Percentiles rank a stretch among this genome's conserved stretches.
These are phyloP conservation scores for Heteromurus nitidus DNA, from an alignment of 2,888 invertebrate genomes.

Conservation along the genomic window DNA sequence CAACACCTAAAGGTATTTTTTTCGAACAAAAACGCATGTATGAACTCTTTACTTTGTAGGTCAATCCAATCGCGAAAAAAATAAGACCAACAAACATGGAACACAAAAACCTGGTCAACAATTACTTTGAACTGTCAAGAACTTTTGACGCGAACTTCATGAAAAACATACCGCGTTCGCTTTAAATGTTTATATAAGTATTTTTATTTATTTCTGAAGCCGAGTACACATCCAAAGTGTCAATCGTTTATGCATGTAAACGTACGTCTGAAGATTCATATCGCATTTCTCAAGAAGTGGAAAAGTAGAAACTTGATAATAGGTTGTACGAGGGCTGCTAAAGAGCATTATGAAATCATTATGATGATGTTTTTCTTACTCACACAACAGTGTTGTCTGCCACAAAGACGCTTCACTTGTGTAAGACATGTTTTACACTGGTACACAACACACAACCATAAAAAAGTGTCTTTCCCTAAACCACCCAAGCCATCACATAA, in stretches of 20 bases:
- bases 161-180: not conserved
- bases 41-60: too few species aligned
- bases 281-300: slow-evolving; percentile 15
- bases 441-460: slow-evolving; percentile 15
- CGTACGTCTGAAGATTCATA: slow-evolving; percentile 53
- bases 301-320: slow-evolving; percentile 9
- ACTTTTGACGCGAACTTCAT: not conserved
- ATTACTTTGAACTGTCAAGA: not conserved
- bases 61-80: too few species aligned
- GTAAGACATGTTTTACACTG: slow-evolving; percentile 14
- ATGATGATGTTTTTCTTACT: not conserved
- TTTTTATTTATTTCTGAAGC: slow-evolving; percentile 3
- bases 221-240: slow-evolving; percentile 10
- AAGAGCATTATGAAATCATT: slow-evolving; percentile 5
- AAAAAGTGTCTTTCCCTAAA: slow-evolving; percentile 35
- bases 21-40: too few species aligned
- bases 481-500: slow-evolving; percentile 48
- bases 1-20: too few species aligned
- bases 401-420: not conserved
- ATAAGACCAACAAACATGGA: too few species aligned
- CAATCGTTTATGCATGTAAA: not conserved
- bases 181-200: not conserved
- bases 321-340: not conserved
- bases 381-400: not conserved
- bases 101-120: slow-evolving; percentile 53